A percentile compares a stretch with the other conserved stretches of the same genome.
phyloP scores from a whole-genome alignment of 2,113 vertebrate genomes.

The Mohoua ochrocephala region DNA sequence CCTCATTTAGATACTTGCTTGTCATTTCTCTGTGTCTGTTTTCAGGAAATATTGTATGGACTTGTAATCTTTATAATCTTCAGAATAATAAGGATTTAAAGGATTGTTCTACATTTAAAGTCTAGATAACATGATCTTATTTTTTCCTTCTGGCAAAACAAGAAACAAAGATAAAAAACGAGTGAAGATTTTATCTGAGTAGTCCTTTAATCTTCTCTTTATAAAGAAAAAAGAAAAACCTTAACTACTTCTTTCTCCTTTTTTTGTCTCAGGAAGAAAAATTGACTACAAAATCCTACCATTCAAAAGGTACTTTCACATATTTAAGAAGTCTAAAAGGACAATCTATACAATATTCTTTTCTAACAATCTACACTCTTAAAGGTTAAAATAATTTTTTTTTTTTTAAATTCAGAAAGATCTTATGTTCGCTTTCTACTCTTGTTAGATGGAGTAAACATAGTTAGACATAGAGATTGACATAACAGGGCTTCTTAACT shows the following conservation, averaged over 20 bases:
- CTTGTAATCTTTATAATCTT: slow-evolving; percentile 34
- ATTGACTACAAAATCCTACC: background rate
- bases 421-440: background rate
- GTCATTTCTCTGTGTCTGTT: background rate
- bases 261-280: background rate
- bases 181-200: background rate
- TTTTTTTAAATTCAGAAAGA: background rate
- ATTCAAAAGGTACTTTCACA: background rate
- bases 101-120: slow-evolving; percentile 29
- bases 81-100: slow-evolving; percentile 53
- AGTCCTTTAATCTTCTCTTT: slow-evolving; percentile 8
- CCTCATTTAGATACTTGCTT: background rate
- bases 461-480: background rate
- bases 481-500: background rate
- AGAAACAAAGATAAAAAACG: background rate
- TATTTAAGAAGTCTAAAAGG: background rate
- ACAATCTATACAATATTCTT: background rate
- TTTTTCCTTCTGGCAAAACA: background rate
- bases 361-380: background rate
- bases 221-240: background rate
- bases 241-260: background rate
- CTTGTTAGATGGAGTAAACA: background rate
- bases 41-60: background rate
- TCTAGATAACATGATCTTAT: background rate
- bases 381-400: background rate